Base-by-base conservation (phyloP, 2,113 vertebrate species). In the Pluvialis apricaria region DNA sequence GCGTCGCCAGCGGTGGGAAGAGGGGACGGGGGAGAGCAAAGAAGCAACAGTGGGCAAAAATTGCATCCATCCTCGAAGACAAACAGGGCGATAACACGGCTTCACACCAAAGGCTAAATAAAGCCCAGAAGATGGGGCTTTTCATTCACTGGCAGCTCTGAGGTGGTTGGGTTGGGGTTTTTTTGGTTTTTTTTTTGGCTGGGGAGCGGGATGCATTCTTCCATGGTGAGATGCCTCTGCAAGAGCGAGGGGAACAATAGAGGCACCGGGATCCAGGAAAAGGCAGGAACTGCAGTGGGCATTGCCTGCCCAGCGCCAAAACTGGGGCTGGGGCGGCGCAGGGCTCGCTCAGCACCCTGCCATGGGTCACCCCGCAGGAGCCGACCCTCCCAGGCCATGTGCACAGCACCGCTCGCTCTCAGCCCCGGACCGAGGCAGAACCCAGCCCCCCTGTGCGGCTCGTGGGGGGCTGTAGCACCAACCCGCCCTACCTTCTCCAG, bases 361-460 rank as follows among this genome's bases (percentile, higher is more conserved):
- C 31, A 11, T 2, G 22, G 44, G 7, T 15, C 7, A 17, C 18
- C 10, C 62, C 13, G n/a, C 73, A 49, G 84, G 44, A 32, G 19
- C 54, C 4, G 2, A 19, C 60, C 49, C 54, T 29, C 66, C 72
- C 28, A 2, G 21, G 14, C 12, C 62, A 5, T 0, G 0, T 5
- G 25, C 51, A 11, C 34, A 24, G 44, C 47, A 13, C 60, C 6
- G 4, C 38, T 25, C 7, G 4, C 70, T 31, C 38, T 17, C 64
- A 16, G 2, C 25, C 49, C 38, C 2, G 2, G 19, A 15, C 25
- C 34, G 3, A 8, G 7, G 60, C 68, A 73, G 57, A 24, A 19
- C 11, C 29, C 0, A 0, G 24, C 31, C 52, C 60, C 29, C 3
- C 2, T 1, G 0, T 2, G 2, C 0, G 0, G 20, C 36, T n/a